These are phyloP conservation scores for Leptarthrus brevirostris DNA, from an alignment of 2,888 invertebrate species.

Conservation along the genomic window DNA sequence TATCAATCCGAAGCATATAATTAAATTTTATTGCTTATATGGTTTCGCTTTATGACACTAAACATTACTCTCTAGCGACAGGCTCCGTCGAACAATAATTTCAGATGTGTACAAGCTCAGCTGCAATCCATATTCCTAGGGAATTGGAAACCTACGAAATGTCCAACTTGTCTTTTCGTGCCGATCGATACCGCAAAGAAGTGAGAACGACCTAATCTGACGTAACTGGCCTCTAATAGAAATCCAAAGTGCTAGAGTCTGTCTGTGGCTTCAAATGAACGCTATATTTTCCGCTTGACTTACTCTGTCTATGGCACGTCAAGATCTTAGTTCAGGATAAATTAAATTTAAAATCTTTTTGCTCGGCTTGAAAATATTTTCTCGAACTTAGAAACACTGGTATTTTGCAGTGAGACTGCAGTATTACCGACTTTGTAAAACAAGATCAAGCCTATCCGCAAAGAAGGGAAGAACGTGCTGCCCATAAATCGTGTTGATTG, in stretches of 20 bases:
- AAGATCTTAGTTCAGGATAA: conserved; percentile 35
- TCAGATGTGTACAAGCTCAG: background rate
- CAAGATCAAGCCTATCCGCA: background rate
- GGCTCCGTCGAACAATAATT: background rate
- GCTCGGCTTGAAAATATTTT: background rate
- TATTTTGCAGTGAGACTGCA: background rate
- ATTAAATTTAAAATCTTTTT: conserved; percentile 24
- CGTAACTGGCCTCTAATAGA: conserved; percentile 31
- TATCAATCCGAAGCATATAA: conserved; percentile 1
- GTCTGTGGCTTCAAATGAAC: conserved; percentile 2
- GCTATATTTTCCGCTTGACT: conserved; percentile 40
- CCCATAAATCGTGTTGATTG: conserved; percentile 51
- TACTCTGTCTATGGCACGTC: conserved; percentile 31
- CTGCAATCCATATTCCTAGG: background rate
- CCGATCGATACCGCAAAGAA: background rate
- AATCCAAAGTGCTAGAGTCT: background rate
- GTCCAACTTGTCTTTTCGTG: background rate
- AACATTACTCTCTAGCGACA: background rate
- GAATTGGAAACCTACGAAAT: background rate
- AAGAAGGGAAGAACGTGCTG: conserved; percentile 44
- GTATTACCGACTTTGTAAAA: background rate
- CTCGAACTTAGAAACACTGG: background rate
- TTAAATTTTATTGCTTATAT: conserved; percentile 2
- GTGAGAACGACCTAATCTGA: conserved; percentile 38
- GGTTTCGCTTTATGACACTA: background rate